Percentiles rank a stretch among this genome's conserved stretches.
Evolutionary conservation across 1,140 invertebrate species (phyloP).

Genomic region (Panagrolaimus sp.): DNA sequence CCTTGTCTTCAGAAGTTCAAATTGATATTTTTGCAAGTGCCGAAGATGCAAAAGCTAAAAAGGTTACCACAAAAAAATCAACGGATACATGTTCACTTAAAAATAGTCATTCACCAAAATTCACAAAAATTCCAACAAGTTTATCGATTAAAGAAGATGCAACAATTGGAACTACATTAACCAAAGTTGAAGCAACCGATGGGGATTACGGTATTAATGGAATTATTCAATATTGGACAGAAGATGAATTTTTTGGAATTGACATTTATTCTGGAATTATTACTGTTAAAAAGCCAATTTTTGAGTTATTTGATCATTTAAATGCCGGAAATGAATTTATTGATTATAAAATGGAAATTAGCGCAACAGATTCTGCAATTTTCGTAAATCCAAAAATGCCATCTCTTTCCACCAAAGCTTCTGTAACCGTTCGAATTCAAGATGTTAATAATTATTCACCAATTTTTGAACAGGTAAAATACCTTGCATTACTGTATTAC

Average conservation of each 20-base stretch:
- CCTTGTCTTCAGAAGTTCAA: not conserved
- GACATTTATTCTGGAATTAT: conserved; percentile 42
- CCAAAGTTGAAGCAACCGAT: conserved; percentile 37
- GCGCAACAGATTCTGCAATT: conserved; percentile 67
- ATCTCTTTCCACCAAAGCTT: conserved; percentile 64
- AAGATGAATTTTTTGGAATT: conserved; percentile 37
- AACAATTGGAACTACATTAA: conserved; percentile 38
- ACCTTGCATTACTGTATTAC: too few relatives aligned
- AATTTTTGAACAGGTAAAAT: conserved; percentile 73
- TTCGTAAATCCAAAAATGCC: conserved; percentile 66
- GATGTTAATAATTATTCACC: conserved; percentile 91
- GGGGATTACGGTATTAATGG: conserved; percentile 44
- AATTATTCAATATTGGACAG: conserved; percentile 35
- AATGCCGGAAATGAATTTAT: conserved; percentile 23
- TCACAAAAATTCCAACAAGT: conserved; percentile 17
- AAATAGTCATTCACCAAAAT: conserved; percentile 33
- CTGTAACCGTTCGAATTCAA: conserved; percentile 72
- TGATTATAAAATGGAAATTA: conserved; percentile 36
- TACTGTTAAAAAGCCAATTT: conserved; percentile 30
- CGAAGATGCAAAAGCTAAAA: not conserved
- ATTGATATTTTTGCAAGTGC: conserved; percentile 4
- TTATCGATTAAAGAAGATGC: conserved; percentile 38
- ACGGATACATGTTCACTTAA: conserved; percentile 22
- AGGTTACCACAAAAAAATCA: not conserved
- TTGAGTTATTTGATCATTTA: conserved; percentile 30